Evolutionary conservation across 2,113 vertebrate genomes (phyloP), one percentile per base, ranked within the genome.

Genomic region (Leuciscus idus): DNA sequence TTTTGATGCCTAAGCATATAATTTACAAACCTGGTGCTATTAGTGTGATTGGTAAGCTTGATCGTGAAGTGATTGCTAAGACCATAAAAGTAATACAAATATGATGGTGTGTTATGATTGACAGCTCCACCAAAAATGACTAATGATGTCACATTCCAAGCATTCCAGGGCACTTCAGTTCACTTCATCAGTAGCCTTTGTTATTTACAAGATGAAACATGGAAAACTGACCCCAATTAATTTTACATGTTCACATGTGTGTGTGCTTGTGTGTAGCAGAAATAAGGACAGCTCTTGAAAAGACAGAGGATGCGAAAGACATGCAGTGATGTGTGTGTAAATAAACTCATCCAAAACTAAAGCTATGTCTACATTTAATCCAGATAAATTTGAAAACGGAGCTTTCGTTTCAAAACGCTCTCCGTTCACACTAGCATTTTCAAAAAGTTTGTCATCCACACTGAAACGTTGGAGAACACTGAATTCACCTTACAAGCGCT

Each of bases 111-210:
- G 21, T 80, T 39, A 39, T 43, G 55, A 79, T n/a, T 61, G 21
- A 79, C 77, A 79, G 55, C 33, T 79, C 59, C 21, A 79, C 6
- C 11, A 43, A 80, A 61, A 6, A 61, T 61, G 55, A 61, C 23
- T 43, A 61, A 61, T 80, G 33, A 61, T 26, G 52, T 39, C 52
- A 61, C 77, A 79, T 46, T 80, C 36, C 36, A 80, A 62, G 23
- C 21, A 80, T 78, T 78, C 48, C 9, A 76, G 74, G 55, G 17
- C 74, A 77, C 75, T 33, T 79, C 4, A 77, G 26, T 76, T 76
- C 48, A 77, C 64, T 68, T 30, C 4, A 59, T 28, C 4, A 13
- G 10, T 33, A 59, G 19, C 1, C 0, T 5, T 55, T 52, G 1
- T 52, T 52, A 1, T 21, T 72, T 4, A 23, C 36, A 12, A 72